phyloP scores from a whole-genome alignment of 2,797 vertebrate species.

The Ficedula albicollis region DNA sequence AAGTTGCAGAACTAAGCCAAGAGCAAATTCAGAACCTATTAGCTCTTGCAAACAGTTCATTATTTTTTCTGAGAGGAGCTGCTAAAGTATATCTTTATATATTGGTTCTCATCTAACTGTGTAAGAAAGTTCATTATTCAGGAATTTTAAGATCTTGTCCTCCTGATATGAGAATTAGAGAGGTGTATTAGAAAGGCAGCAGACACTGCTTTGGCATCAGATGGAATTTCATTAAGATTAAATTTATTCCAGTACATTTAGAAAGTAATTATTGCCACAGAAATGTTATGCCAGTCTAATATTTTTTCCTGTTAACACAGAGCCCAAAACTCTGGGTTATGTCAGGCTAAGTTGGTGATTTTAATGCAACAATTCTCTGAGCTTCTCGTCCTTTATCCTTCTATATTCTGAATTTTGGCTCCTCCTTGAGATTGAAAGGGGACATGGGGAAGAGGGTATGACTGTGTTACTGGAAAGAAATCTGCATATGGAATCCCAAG shows the following conservation, averaged over 20 bases:
- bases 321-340: not conserved
- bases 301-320: not conserved
- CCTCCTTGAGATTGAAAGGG: not conserved
- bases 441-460: not conserved
- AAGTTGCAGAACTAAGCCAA: not conserved
- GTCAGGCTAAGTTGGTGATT: not conserved
- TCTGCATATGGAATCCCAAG: constrained; percentile 14
- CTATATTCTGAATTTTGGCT: not conserved
- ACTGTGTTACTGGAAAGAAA: not conserved
- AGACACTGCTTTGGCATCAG: not conserved
- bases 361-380: not conserved
- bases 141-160: not conserved
- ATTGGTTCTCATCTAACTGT: not conserved
- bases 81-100: not conserved
- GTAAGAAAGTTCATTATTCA: constrained; percentile 7
- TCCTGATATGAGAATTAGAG: not conserved
- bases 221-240: constrained; percentile 20
- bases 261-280: constrained; percentile 42
- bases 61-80: not conserved
- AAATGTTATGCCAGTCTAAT: not conserved
- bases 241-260: constrained; percentile 29
- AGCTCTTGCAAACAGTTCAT: not conserved
- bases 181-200: not conserved
- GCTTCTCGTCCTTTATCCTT: not conserved
- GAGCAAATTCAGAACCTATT: not conserved